Evolutionary conservation across 2,113 vertebrate species (phyloP).

Genomic region (Caracal caracal): DNA sequence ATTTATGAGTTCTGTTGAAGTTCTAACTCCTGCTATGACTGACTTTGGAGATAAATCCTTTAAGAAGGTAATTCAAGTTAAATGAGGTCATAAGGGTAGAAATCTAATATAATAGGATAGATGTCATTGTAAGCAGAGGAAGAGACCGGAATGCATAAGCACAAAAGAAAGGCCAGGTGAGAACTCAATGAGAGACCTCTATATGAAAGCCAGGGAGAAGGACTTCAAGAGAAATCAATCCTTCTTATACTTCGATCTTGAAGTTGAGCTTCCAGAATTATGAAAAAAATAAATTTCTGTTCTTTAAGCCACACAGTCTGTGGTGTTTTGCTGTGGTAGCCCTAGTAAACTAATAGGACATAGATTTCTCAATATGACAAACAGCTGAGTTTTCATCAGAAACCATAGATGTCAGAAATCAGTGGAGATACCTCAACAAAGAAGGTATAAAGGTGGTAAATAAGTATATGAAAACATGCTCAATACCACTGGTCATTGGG

Average conservation of each 20-base stretch:
- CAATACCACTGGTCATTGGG: not conserved
- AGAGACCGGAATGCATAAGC: not conserved
- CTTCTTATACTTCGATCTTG: not conserved
- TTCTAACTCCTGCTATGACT: not conserved
- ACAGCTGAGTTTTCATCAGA: not conserved
- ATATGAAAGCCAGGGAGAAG: not conserved
- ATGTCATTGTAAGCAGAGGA: not conserved
- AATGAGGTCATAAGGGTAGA: not conserved
- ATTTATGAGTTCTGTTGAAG: not conserved
- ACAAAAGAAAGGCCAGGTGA: not conserved
- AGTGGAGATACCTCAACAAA: not conserved
- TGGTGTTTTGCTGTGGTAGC: not conserved
- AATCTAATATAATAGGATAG: not conserved
- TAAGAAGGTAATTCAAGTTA: not conserved
- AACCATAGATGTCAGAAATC: not conserved
- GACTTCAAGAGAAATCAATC: not conserved
- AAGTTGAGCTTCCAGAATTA: not conserved
- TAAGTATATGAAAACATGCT: not conserved
- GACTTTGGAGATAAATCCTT: not conserved
- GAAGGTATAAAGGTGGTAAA: not conserved
- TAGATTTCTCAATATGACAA: not conserved
- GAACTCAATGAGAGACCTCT: not conserved
- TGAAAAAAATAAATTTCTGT: not conserved
- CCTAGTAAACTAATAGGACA: not conserved
- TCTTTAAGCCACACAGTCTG: not conserved